Base-by-base conservation (phyloP, 1,140 invertebrate genomes). In the Elymnias hypermnestra region DNA sequence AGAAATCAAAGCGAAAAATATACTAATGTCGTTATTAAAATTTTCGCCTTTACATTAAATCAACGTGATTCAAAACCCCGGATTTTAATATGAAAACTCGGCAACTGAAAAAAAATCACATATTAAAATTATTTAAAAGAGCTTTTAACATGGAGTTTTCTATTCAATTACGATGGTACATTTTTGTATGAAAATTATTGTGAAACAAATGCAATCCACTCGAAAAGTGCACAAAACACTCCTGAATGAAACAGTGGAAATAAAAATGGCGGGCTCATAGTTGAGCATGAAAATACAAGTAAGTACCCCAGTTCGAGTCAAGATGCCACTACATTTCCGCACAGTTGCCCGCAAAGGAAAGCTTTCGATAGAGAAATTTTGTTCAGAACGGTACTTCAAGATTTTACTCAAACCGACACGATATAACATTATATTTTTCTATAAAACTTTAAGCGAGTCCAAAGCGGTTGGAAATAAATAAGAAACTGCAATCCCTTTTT, bases 241-340 rank as follows among this genome's bases (percentile, higher is more conserved):
- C 58, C 56, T 59, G 57, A 66, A 66, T 60, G 66, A 67, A 72
- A 73, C 63, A 78, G 63, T 67, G 65, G 61, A 69, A 71, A 71
- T 65, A 72, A 72, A 62, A 70, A 79, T 74, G 58, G 58, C 62
- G 59, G 59, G 45, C 56, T 65, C 57, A 76, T 76, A 76, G 75
- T 79, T 75, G 61, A 71, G 66, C 59, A 74, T 63, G 64, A 66
- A 67, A 75, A 74, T 65, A 66, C 64, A 65, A 63, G 63, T 64
- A 64, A 67, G 61, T 64, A 62, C 57, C 58, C 54, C 61, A 63
- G 62, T 71, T 68, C 42, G 63, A 76, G 69, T 79, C 75, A 75
- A 79, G 75, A 79, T 64, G 65, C 58, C 65, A 60, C 75, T 79
- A 64, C 60, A 63, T 63, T 69, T 69, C 64, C 71, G 63, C 71